phyloP scores from a whole-genome alignment of 2,113 vertebrate species.

The Oplegnathus fasciatus region DNA sequence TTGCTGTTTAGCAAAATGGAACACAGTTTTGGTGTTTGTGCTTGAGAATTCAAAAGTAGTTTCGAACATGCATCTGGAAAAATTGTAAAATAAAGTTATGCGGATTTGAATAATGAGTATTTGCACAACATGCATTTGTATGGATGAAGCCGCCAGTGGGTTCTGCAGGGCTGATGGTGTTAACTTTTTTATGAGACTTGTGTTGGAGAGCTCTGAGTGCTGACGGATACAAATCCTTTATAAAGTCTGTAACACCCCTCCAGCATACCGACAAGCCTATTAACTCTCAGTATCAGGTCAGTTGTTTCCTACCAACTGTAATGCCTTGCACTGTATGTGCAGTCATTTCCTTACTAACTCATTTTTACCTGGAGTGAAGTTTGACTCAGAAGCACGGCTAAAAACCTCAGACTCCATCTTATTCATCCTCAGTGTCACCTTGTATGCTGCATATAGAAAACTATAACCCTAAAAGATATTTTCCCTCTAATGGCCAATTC shows the following conservation, averaged over 20 bases:
- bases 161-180: conserved; percentile 6
- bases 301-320: conserved; percentile 11
- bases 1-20: background rate
- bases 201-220: conserved; percentile 6
- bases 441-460: background rate
- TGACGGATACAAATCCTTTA: conserved; percentile 46
- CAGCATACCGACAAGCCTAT: conserved; percentile 38
- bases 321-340: background rate
- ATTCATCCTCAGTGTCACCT: background rate
- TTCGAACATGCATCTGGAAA: background rate
- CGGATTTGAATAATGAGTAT: background rate
- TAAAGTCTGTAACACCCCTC: conserved; percentile 15
- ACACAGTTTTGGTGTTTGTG: background rate
- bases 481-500: background rate
- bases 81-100: background rate
- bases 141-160: background rate
- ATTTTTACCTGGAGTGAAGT: background rate
- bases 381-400: background rate
- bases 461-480: background rate
- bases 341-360: background rate
- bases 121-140: background rate
- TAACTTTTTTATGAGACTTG: conserved; percentile 8
- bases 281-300: conserved; percentile 23
- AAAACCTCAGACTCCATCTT: background rate
- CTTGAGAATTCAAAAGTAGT: no score